A percentile compares a stretch with the other conserved stretches of the same genome.
Evolutionary conservation across 2,888 invertebrate genomes (phyloP).

Genomic region (Cyaniris semiargus): DNA sequence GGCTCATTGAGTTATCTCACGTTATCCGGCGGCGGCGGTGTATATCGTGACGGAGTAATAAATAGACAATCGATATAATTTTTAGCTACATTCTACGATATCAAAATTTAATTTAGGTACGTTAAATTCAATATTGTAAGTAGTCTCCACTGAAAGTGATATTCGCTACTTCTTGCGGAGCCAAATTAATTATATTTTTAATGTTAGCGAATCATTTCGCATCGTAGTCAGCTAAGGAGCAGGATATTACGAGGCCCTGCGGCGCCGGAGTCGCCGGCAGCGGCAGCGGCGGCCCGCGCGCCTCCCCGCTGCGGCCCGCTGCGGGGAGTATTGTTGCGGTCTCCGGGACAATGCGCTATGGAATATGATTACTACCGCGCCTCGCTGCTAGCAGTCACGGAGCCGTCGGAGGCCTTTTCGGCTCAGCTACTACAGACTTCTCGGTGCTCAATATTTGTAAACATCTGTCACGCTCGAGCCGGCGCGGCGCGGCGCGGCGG

Average conservation of each 20-base stretch:
- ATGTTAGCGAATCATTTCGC: background rate
- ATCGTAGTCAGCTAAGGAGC: background rate
- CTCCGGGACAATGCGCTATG: conserved; percentile 20
- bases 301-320: background rate
- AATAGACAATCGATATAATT: too few relatives aligned
- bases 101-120: too few relatives aligned
- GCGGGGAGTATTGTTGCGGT: conserved; percentile 32
- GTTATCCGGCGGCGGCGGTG: too few relatives aligned
- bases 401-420: background rate
- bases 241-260: background rate
- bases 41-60: too few relatives aligned
- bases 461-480: background rate
- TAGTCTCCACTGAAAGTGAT: background rate
- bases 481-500: background rate
- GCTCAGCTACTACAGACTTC: background rate
- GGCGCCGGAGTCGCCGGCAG: background rate
- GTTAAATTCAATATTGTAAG: background rate
- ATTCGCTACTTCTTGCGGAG: background rate
- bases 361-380: conserved; percentile 37
- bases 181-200: background rate
- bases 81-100: too few relatives aligned
- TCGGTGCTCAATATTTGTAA: background rate
- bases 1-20: too few relatives aligned
- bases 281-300: background rate
- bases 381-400: background rate